Conservation (phyloP, 2,888 invertebrate species). For the Spilosoma lubricipeda region DNA sequence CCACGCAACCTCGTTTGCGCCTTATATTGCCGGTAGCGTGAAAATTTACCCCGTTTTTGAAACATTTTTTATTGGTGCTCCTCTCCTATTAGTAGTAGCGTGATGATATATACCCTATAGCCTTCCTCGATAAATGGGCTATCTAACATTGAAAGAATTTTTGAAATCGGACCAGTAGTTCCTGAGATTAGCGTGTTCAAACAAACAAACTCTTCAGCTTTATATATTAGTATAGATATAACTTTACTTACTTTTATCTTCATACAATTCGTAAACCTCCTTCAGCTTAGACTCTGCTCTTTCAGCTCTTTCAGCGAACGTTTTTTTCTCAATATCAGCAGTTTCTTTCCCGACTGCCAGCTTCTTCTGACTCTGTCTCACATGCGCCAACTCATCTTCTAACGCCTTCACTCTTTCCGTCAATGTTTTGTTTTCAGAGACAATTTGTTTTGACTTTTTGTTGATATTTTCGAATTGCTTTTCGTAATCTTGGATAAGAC, state of each 20-base stretch:
- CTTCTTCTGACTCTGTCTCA: constrained; percentile 79
- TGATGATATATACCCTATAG: no score
- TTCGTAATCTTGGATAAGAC: constrained; percentile 89
- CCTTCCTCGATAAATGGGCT: no score
- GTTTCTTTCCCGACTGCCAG: constrained; percentile 79
- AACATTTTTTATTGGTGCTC: no score
- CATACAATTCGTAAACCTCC: constrained; percentile 91
- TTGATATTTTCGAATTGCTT: constrained; percentile 90
- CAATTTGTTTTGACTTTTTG: constrained; percentile 89
- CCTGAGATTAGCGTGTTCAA: no score
- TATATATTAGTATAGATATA: neutral
- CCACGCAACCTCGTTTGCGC: no score
- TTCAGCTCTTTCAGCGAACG: constrained; percentile 88
- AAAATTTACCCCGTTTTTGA: no score
- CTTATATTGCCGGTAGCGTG: no score
- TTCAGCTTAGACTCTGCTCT: constrained; percentile 90
- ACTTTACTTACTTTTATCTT: constrained; percentile 88
- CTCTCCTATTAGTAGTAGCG: no score
- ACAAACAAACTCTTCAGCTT: no score
- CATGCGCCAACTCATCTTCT: constrained; percentile 69
- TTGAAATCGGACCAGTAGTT: no score
- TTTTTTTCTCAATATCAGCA: constrained; percentile 75
- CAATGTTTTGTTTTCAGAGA: constrained; percentile 90
- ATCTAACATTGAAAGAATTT: no score
- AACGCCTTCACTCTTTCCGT: constrained; percentile 69